Conservation (phyloP, 2,888 invertebrate species). For the Bombyx huttoni region DNA sequence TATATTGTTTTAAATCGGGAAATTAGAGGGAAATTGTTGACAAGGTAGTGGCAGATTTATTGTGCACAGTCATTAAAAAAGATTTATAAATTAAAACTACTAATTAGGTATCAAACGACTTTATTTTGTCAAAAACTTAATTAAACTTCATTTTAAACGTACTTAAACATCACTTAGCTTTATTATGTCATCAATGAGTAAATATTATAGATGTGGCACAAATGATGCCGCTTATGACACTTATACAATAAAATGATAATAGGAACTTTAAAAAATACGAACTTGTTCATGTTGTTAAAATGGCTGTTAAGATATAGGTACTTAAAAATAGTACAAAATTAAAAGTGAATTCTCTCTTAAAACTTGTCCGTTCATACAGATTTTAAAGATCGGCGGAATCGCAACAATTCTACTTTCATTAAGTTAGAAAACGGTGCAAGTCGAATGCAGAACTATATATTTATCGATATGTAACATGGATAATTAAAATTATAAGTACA, state of each 20-base stretch:
- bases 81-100: constrained; percentile 2
- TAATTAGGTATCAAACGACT: not conserved
- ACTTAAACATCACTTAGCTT: constrained; percentile 13
- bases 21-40: no score
- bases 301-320: not conserved
- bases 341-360: no score
- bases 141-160: no score
- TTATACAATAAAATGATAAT: constrained; percentile 25
- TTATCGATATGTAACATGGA: not conserved
- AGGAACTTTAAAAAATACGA: constrained; percentile 38
- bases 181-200: constrained; percentile 11
- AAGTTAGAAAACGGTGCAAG: no score
- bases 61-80: no score
- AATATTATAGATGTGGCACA: constrained; percentile 10
- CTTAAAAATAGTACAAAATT: no score
- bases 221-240: constrained; percentile 6
- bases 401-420: no score
- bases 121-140: constrained; percentile 6
- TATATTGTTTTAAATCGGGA: no score
- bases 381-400: no score
- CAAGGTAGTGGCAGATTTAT: not conserved
- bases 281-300: constrained; percentile 17
- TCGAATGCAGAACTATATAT: no score
- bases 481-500: not conserved
- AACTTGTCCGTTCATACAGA: no score